Conservation (phyloP, 2,888 invertebrate genomes). For the Ornithoptera priamus region DNA sequence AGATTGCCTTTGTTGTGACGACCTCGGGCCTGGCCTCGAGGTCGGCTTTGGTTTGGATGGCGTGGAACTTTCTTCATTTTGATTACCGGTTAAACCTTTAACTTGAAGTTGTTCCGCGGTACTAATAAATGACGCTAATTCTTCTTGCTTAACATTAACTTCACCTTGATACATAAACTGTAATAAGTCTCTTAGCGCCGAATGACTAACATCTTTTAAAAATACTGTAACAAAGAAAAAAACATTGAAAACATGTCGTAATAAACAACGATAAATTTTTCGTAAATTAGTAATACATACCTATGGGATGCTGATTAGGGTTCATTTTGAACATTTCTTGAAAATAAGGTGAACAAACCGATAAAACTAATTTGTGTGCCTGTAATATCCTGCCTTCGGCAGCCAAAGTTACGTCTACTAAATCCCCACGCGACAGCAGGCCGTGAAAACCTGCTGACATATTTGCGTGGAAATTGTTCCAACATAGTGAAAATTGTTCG, state of each 20-base stretch:
- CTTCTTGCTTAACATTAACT: slow-evolving; percentile 86
- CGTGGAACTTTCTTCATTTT: slow-evolving; percentile 80
- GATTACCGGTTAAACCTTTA: slow-evolving; percentile 85
- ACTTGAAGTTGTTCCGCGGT: slow-evolving; percentile 86
- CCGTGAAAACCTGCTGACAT: slow-evolving; percentile 86
- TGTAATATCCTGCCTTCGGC: slow-evolving; percentile 85
- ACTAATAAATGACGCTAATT: slow-evolving; percentile 85
- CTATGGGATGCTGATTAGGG: slow-evolving; percentile 84
- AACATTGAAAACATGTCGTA: slow-evolving; percentile 8
- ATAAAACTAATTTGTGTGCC: slow-evolving; percentile 85
- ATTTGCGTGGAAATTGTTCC: slow-evolving; percentile 88
- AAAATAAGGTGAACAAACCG: slow-evolving; percentile 87
- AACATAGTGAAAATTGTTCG: slow-evolving; percentile 87
- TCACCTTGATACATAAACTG: slow-evolving; percentile 87
- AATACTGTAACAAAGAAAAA: slow-evolving; percentile 78
- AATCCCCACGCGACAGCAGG: slow-evolving; percentile 84
- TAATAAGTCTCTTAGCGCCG: slow-evolving; percentile 84
- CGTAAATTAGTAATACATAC: slow-evolving; percentile 55
- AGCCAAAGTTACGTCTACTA: slow-evolving; percentile 85
- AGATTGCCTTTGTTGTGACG: slow-evolving; percentile 82
- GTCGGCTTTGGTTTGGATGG: slow-evolving; percentile 81
- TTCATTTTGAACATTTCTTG: slow-evolving; percentile 87
- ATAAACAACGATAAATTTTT: neutral
- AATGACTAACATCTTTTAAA: slow-evolving; percentile 85
- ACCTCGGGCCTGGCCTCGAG: slow-evolving; percentile 82